Evolutionary conservation across 2,888 invertebrate species (phyloP), one percentile per base, ranked within the genome.

Genomic region (Mechanitis messenoides): DNA sequence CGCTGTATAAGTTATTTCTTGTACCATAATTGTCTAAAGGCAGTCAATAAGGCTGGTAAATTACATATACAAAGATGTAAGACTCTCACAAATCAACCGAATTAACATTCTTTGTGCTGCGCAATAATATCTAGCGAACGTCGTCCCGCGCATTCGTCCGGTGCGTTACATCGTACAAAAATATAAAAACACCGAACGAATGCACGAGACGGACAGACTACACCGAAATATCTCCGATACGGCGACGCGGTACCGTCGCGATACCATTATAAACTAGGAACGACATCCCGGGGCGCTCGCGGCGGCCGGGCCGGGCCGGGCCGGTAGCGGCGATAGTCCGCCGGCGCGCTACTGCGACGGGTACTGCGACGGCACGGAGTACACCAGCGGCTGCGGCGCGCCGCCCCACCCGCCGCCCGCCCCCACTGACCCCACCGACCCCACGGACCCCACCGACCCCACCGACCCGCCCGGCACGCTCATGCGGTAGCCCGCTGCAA

Each of bases 331-430:
- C 63, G 53, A 58, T 58, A 68, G 63, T 45, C 58, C 61, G 68
- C 63, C 47, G 65, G 63, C 55, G 65, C 65, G 77, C 93, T 95
- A 96, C 94, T 96, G 96, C 85, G 95, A 93, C 79, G 94, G 95
- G 91, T 95, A 96, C 91, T 95, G 94, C 77, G 85, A 95, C 83
- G 95, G 96, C 91, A 96, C 94, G 83, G 94, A 92, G 79, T 94
- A 94, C 93, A 94, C 93, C 69, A 93, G 91, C 76, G 92, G 92
- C 83, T 92, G 89, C 80, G 92, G 91, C 72, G 90, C 91, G 70
- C 92, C 92, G 71, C 90, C 90, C 77, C 91, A 85, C 66, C 87
- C 85, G 47, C 88, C 88, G 69, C 76, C 78, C 68, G 77, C 79
- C 66, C 73, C 74, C 64, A 89, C 86, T 61, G 91, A 91, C 63